Evolutionary conservation across 2,888 invertebrate genomes (phyloP).

Genomic region (Oscheius sp.): DNA sequence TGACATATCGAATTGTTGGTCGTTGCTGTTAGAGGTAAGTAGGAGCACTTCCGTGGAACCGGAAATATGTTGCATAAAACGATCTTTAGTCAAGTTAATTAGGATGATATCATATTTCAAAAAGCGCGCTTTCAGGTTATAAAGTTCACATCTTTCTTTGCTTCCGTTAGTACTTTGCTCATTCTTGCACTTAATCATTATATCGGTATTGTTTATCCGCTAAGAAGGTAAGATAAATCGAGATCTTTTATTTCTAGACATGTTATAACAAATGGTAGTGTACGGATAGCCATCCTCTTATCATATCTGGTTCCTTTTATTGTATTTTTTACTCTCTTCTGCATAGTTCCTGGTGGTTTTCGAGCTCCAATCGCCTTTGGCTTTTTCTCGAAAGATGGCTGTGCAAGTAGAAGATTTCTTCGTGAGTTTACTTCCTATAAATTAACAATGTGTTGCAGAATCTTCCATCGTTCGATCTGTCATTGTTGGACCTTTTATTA

Average conservation of each 20-base stretch:
- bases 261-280: constrained; percentile 39
- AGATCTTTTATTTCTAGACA: constrained; percentile 29
- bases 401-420: constrained; percentile 43
- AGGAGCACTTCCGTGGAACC: too few relatives aligned
- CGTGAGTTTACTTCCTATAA: constrained; percentile 32
- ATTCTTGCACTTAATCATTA: constrained; percentile 79
- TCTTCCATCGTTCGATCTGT: constrained; percentile 52
- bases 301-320: constrained; percentile 57
- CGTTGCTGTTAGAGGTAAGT: constrained; percentile 59
- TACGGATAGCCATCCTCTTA: constrained; percentile 46
- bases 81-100: not conserved
- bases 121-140: constrained; percentile 46
- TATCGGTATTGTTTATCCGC: constrained; percentile 77
- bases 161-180: constrained; percentile 77
- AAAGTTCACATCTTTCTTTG: constrained; percentile 73
- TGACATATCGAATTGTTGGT: constrained; percentile 60
- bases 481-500: constrained; percentile 61
- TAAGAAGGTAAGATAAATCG: constrained; percentile 64
- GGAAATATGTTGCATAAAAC: not conserved
- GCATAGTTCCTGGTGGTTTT: constrained; percentile 59
- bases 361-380: constrained; percentile 53
- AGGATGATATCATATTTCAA: not conserved
- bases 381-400: constrained; percentile 59
- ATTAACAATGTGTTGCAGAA: constrained; percentile 42
- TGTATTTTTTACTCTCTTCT: constrained; percentile 54